Percentiles rank a stretch among this genome's conserved stretches.
Evolutionary conservation across 1,140 invertebrate genomes (phyloP).

Genomic region (Telenomus remus): DNA sequence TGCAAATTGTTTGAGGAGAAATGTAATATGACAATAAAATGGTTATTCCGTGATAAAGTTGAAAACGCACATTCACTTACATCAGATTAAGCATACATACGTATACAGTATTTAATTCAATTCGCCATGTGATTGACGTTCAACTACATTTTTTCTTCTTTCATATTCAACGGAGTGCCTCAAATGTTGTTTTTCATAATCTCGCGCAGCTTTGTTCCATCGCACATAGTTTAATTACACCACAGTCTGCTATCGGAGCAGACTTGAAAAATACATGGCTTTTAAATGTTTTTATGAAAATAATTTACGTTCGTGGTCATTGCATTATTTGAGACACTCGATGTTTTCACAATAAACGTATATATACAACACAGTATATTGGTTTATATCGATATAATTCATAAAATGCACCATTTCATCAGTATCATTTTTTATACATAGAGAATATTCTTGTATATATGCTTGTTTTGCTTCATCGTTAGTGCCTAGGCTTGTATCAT

Average conservation of each 20-base stretch:
- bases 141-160: constrained; percentile 17
- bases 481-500: constrained; percentile 40
- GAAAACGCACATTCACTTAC: no score
- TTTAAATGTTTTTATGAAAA: constrained; percentile 37
- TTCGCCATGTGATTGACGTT: neutral
- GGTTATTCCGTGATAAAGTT: no score
- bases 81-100: no score
- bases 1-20: no score
- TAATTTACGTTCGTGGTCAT: constrained; percentile 19
- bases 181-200: constrained; percentile 23
- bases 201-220: constrained; percentile 5
- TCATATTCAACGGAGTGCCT: constrained; percentile 24
- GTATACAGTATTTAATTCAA: no score
- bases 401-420: constrained; percentile 60
- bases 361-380: constrained; percentile 44
- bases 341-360: constrained; percentile 17
- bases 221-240: constrained; percentile 1
- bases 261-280: constrained; percentile 33
- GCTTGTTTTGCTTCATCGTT: constrained; percentile 44
- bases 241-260: constrained; percentile 8
- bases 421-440: constrained; percentile 35
- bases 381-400: constrained; percentile 48
- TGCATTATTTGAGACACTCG: constrained; percentile 43
- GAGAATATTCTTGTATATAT: constrained; percentile 36
- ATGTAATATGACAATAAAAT: no score